Evolutionary conservation across 2,113 vertebrate genomes (phyloP).

Genomic region (Heterotilapia buettikoferi): DNA sequence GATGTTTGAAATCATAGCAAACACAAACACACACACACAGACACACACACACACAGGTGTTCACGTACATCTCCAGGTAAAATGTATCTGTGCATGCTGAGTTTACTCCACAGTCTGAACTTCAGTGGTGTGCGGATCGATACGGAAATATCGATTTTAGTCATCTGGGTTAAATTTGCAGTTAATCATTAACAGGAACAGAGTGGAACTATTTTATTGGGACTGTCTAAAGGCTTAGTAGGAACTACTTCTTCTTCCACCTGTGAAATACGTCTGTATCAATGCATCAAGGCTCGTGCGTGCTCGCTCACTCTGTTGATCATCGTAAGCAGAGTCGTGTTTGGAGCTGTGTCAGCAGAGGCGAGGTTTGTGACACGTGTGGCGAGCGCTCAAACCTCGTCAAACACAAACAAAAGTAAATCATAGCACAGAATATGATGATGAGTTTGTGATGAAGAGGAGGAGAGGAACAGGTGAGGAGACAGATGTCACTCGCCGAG

Average conservation of each 20-base stretch:
- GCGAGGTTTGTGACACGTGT: not conserved
- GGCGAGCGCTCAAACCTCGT: not conserved
- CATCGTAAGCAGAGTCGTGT: fast-evolving
- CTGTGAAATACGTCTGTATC: not conserved
- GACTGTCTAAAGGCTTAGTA: not conserved
- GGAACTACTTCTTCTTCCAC: not conserved
- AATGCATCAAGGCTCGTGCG: not conserved
- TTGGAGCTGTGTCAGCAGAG: not conserved
- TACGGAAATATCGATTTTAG: fast-evolving
- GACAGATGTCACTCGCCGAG: not conserved
- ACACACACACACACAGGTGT: not conserved
- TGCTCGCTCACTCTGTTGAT: not conserved
- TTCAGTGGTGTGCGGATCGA: not conserved
- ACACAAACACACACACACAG: not conserved
- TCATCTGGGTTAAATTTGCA: not conserved
- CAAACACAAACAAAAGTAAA: not conserved
- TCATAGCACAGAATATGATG: not conserved
- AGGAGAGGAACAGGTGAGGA: not conserved
- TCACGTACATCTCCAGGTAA: not conserved
- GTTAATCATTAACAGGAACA: not conserved
- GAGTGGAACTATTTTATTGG: not conserved
- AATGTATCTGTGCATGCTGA: not conserved
- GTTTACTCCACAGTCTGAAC: not conserved
- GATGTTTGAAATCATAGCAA: not conserved
- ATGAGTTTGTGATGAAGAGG: not conserved